These are phyloP conservation scores for Leucophora obtusa DNA, from an alignment of 2,888 invertebrate species.

Conservation along the genomic window DNA sequence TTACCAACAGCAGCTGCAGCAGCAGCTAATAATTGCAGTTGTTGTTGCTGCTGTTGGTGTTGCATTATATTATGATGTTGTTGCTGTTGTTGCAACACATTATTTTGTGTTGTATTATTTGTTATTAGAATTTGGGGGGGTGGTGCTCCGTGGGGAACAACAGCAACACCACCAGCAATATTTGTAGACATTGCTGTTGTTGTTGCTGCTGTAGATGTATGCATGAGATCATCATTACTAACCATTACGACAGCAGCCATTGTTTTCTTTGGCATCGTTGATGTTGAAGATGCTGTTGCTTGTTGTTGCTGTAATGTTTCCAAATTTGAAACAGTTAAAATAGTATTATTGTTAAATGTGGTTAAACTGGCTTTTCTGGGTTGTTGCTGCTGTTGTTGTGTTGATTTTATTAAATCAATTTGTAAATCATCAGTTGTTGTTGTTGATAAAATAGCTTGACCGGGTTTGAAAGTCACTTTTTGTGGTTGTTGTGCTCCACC, in stretches of 20 bases:
- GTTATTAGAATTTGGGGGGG: slow-evolving; percentile 67
- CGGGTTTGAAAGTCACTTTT: slow-evolving; percentile 74
- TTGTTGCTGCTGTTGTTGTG: slow-evolving; percentile 56
- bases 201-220: slow-evolving; percentile 45
- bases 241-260: slow-evolving; percentile 77
- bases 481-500: slow-evolving; percentile 75
- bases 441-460: slow-evolving; percentile 72
- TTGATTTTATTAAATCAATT: slow-evolving; percentile 52
- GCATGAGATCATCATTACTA: slow-evolving; percentile 73
- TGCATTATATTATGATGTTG: slow-evolving; percentile 71
- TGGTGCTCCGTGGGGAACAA: slow-evolving; percentile 60
- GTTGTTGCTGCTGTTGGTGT: slow-evolving; percentile 68
- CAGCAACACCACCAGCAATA: slow-evolving; percentile 51
- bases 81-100: slow-evolving; percentile 68
- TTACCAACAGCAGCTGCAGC: slow-evolving; percentile 69
- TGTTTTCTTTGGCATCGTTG: slow-evolving; percentile 70
- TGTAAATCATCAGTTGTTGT: slow-evolving; percentile 59
- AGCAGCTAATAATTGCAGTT: slow-evolving; percentile 73
- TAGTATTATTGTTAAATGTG: slow-evolving; percentile 23
- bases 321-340: slow-evolving; percentile 41
- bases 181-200: slow-evolving; percentile 43
- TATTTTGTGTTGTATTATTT: slow-evolving; percentile 65
- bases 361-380: slow-evolving; percentile 68
- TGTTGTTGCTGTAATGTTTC: slow-evolving; percentile 51
- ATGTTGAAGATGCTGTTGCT: slow-evolving; percentile 27